Percentiles rank a stretch among this genome's conserved stretches.
Conservation (phyloP, 1,140 invertebrate species). For the Drosophila auraria region DNA sequence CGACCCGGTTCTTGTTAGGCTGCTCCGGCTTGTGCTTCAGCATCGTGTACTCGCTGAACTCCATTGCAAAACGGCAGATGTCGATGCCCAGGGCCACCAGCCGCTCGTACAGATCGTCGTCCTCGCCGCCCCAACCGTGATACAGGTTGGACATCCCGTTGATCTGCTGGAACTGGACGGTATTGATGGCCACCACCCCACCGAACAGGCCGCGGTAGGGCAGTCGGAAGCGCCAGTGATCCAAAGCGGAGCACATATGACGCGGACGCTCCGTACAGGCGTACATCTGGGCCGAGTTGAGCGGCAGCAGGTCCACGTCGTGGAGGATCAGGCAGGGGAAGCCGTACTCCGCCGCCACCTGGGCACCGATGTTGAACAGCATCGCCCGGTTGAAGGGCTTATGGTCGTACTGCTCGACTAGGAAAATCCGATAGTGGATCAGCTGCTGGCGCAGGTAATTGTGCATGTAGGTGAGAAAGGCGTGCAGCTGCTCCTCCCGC, state of each 20-base stretch:
- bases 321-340: conserved; percentile 97
- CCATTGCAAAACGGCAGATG: conserved; percentile 90
- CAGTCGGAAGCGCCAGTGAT: conserved; percentile 93
- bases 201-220: conserved; percentile 91
- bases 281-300: conserved; percentile 96
- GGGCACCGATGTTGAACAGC: conserved; percentile 96
- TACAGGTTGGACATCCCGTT: conserved; percentile 95
- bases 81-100: conserved; percentile 86
- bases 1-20: conserved; percentile 68
- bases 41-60: conserved; percentile 92
- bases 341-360: conserved; percentile 89
- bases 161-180: conserved; percentile 90
- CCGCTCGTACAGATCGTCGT: conserved; percentile 94
- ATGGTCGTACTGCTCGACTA: conserved; percentile 94
- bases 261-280: conserved; percentile 94
- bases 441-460: conserved; percentile 94
- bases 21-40: conserved; percentile 89
- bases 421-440: conserved; percentile 92
- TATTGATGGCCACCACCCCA: conserved; percentile 90
- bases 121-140: conserved; percentile 95
- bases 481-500: conserved; percentile 91
- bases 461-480: conserved; percentile 95
- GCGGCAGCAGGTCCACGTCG: conserved; percentile 97
- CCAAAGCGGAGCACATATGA: conserved; percentile 96
- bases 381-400: conserved; percentile 96